Conservation (phyloP, 2,888 invertebrate species). For the Diarsia dahlii region DNA sequence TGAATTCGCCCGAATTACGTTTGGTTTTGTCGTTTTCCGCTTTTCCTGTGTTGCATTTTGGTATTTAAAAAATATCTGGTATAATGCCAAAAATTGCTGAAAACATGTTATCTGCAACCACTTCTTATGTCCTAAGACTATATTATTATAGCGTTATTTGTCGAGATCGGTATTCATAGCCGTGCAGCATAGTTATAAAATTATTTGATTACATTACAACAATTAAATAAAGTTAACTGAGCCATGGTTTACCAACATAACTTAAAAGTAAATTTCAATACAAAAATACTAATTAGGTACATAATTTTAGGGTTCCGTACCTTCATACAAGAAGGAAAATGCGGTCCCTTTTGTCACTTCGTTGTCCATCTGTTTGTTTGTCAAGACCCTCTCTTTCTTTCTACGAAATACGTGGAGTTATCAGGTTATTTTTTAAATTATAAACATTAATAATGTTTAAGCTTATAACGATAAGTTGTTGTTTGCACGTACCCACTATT, state of each 20-base stretch:
- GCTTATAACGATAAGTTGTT: neutral
- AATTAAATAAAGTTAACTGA: neutral
- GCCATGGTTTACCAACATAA: neutral
- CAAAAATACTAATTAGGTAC: neutral
- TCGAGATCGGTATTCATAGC: neutral
- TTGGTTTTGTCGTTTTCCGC: slow-evolving; percentile 21
- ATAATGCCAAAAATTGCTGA: neutral
- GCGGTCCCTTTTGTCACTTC: neutral
- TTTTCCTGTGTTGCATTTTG: slow-evolving; percentile 11
- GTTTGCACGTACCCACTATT: neutral
- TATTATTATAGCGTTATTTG: neutral
- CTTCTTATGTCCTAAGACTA: neutral
- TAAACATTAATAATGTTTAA: neutral
- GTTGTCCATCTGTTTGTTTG: neutral
- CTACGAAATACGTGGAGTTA: neutral
- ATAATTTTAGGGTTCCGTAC: neutral
- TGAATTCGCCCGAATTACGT: slow-evolving; percentile 16
- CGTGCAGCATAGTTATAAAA: slow-evolving; percentile 6
- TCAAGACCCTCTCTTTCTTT: neutral
- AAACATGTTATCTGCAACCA: neutral
- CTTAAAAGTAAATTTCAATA: neutral
- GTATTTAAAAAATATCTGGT: neutral
- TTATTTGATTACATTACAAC: neutral
- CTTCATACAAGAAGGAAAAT: neutral
- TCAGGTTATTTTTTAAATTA: neutral